Base-by-base conservation (phyloP, 2,888 invertebrate genomes). In the Orthosia gothica region DNA sequence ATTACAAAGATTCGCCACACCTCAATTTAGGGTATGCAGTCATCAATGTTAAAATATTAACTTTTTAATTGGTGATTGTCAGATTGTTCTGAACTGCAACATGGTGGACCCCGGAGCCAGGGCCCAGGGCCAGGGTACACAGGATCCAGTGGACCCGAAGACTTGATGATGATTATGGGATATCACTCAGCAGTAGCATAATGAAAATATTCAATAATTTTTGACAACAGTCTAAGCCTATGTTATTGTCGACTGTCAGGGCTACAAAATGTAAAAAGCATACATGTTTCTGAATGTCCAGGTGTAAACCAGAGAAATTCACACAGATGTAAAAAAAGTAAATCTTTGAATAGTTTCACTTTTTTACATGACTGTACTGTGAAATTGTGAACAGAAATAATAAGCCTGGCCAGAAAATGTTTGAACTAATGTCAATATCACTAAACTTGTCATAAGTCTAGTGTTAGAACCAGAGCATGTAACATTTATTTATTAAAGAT, bases 131-230 rank as follows among this genome's bases (percentile, higher is more conserved):
- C 74, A 74, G 66, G 83, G 68, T 83, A 81, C 78, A 81, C 76
- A 70, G 85, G 84, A 88, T 82, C 88, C 82, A 80, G 81, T 76
- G 76, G 74, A 87, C 81, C 76, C 72, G 82, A 88, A 88, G 88
- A 89, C 74, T 70, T 81, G 86, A 86, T 85, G 85, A 88, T 86
- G 78, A 84, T 82, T 73, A 65, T 76, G 72, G 74, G 74, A 74
- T 76, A 66, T 64, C 73, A 68, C 64, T 78, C 83, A 18, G 32
- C 83, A 73, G 54, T 78, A 82, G 65, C 68, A 54, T 71, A 59
- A 66, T 70, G 18, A 59, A 69, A 15, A 57, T 50, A 59, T 58
- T 58, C 55, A 64, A 32, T 50, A 50, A 23, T 26, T 57, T 40
- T 52, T 67, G 63, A 70, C 52, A 61, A 18, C 64, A 67, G 26